phyloP scores from a whole-genome alignment of 2,113 vertebrate species.

The Bothrops jararaca region DNA sequence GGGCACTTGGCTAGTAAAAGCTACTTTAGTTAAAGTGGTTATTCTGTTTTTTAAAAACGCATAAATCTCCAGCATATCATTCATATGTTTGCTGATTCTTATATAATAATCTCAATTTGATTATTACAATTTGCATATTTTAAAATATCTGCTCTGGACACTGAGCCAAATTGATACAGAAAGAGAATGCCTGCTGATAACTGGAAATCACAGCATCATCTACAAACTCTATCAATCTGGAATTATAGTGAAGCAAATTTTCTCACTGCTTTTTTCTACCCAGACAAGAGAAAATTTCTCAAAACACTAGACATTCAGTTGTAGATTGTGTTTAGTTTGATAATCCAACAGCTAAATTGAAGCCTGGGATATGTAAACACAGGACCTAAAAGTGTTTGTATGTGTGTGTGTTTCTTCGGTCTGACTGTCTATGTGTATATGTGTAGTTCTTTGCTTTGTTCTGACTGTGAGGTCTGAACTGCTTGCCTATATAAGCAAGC shows the following conservation, averaged over 20 bases:
- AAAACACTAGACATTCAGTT: not conserved
- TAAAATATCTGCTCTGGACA: not conserved
- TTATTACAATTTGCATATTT: not conserved
- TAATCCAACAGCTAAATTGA: not conserved
- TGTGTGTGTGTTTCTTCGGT: not conserved
- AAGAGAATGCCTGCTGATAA: not conserved
- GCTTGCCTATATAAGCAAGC: not conserved
- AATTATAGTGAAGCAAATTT: not conserved
- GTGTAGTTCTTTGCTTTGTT: not conserved
- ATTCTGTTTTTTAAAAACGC: not conserved
- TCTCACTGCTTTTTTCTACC: not conserved
- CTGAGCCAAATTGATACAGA: not conserved
- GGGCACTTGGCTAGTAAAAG: not conserved
- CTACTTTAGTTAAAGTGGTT: not conserved
- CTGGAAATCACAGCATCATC: not conserved
- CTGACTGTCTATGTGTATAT: not conserved
- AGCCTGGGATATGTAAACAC: not conserved
- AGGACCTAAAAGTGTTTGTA: not conserved
- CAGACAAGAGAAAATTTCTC: not conserved
- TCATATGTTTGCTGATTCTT: not conserved
- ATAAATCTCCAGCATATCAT: not conserved
- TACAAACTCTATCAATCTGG: not conserved
- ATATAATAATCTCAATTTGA: not conserved
- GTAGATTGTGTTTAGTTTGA: not conserved
- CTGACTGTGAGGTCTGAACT: not conserved